phyloP scores from a whole-genome alignment of 2,888 invertebrate species.

The Latrodectus elegans region DNA sequence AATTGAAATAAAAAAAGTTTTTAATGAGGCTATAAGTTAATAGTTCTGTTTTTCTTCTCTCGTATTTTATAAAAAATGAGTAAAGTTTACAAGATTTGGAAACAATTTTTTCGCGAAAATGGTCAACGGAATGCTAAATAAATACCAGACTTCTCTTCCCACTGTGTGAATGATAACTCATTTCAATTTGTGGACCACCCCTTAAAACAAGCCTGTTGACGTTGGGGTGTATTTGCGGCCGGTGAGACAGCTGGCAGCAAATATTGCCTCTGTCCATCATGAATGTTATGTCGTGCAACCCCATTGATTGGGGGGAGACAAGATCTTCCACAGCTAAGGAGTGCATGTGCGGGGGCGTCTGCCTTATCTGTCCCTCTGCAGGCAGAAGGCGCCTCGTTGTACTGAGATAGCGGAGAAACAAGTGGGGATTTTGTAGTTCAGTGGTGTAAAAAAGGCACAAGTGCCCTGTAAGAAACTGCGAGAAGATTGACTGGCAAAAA shows the following conservation, averaged over 20 bases:
- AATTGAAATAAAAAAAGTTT: no score
- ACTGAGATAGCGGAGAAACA: slow-evolving; percentile 28
- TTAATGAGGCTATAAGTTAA: no score
- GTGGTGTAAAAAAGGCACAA: background rate
- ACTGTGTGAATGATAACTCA: no score
- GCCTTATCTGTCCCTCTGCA: slow-evolving; percentile 55
- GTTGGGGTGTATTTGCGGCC: slow-evolving; percentile 37
- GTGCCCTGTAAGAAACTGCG: background rate
- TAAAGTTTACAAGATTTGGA: no score
- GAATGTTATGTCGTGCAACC: slow-evolving; percentile 66
- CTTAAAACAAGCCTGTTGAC: background rate
- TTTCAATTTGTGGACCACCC: slow-evolving; percentile 14
- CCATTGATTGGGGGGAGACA: slow-evolving; percentile 64
- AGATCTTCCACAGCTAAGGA: slow-evolving; percentile 34
- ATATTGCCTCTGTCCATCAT: slow-evolving; percentile 69
- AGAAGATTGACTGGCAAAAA: background rate
- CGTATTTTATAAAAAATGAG: no score
- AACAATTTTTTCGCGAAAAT: no score
- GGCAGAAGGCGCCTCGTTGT: slow-evolving; percentile 36
- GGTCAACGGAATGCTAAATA: no score
- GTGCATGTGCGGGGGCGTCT: slow-evolving; percentile 38
- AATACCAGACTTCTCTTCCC: no score
- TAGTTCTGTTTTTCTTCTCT: no score
- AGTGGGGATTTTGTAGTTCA: slow-evolving; percentile 9
- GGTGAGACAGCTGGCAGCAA: slow-evolving; percentile 55